Conservation (phyloP, 1,140 invertebrate species). For the Saccostrea cuccullata region DNA sequence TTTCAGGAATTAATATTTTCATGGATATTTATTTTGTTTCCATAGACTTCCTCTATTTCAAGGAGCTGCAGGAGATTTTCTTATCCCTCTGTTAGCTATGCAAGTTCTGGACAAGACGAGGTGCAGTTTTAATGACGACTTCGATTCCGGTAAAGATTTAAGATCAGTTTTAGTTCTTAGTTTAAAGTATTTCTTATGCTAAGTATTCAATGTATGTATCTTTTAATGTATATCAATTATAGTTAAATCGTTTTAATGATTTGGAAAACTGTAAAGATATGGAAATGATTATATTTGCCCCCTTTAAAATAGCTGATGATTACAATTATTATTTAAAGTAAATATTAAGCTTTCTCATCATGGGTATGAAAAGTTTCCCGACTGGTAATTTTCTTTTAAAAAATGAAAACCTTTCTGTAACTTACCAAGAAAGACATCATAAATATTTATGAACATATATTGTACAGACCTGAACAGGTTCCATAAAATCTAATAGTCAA, state of each 20-base stretch:
- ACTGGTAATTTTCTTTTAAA: no score
- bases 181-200: background rate
- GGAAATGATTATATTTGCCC: no score
- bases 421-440: background rate
- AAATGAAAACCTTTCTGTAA: no score
- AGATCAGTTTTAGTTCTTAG: background rate
- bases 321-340: background rate
- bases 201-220: background rate
- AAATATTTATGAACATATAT: background rate
- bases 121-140: constrained; percentile 48
- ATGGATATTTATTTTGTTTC: background rate
- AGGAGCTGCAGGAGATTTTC: constrained; percentile 61
- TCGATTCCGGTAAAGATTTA: background rate
- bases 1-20: background rate
- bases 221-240: background rate
- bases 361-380: background rate
- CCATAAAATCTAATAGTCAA: background rate
- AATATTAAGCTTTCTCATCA: background rate
- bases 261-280: background rate
- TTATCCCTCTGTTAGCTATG: constrained; percentile 64
- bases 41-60: constrained; percentile 67
- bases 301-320: background rate
- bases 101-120: constrained; percentile 56
- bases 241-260: background rate
- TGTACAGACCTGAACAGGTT: background rate